Conservation (phyloP, 2,797 vertebrate genomes). For the Syngnathus acus region DNA sequence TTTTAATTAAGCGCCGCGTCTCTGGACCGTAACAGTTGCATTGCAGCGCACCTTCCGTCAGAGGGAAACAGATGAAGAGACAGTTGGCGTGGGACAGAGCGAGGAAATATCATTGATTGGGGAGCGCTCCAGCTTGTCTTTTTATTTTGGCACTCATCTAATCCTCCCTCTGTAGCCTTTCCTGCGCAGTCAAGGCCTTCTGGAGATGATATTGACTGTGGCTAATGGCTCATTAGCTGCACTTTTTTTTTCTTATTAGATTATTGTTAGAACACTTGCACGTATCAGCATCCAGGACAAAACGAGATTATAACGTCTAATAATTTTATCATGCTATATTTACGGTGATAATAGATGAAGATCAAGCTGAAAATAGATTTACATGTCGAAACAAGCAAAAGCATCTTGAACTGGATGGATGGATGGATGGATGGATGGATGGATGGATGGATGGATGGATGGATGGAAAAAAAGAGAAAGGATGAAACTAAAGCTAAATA, state of each 20-base stretch:
- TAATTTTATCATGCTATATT: constrained; percentile 10
- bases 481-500: too few relatives aligned
- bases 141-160: constrained; percentile 66
- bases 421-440: background rate
- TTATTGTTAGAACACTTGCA: constrained; percentile 35
- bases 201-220: constrained; percentile 62
- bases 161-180: constrained; percentile 53
- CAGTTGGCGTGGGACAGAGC: constrained; percentile 69
- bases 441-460: too few relatives aligned
- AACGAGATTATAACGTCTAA: constrained; percentile 30
- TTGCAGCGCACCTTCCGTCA: constrained; percentile 68
- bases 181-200: constrained; percentile 59
- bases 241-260: constrained; percentile 51
- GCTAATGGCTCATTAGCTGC: constrained; percentile 66
- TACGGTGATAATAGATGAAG: background rate
- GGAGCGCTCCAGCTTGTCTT: constrained; percentile 68
- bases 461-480: too few relatives aligned
- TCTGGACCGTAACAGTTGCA: constrained; percentile 57
- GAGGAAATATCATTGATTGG: constrained; percentile 69
- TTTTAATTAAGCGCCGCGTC: constrained; percentile 66
- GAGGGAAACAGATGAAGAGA: constrained; percentile 71
- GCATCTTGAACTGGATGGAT: background rate
- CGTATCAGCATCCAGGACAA: constrained; percentile 18
- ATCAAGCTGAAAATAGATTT: background rate
- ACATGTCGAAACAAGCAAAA: background rate